These are phyloP conservation scores for Momotus momota DNA, from an alignment of 2,797 vertebrate species.

Conservation along the genomic window DNA sequence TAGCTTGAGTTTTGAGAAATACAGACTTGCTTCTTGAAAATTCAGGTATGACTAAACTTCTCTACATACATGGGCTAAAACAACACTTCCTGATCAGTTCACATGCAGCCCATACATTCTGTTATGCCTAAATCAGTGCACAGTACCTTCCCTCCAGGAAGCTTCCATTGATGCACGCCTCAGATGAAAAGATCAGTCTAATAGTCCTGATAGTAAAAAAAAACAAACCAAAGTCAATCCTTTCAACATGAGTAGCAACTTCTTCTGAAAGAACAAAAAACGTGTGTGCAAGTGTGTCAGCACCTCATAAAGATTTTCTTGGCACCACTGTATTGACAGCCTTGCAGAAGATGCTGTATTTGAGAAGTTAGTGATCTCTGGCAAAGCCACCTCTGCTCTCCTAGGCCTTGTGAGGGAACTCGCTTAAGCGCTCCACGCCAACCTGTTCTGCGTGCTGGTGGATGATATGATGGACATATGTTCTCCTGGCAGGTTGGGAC, in stretches of 20 bases:
- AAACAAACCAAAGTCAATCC: background rate
- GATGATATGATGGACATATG: background rate
- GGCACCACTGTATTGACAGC: background rate
- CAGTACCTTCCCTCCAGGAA: conserved; percentile 85
- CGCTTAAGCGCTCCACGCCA: background rate
- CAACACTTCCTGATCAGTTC: background rate
- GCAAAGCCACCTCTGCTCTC: background rate
- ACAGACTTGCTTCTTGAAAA: background rate
- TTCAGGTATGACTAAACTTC: background rate
- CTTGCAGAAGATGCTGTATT: background rate
- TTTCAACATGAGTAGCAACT: background rate
- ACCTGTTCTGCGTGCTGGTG: background rate
- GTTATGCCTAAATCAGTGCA: background rate
- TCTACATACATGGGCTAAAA: background rate
- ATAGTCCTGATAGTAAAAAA: conserved; percentile 63
- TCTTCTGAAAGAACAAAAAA: background rate
- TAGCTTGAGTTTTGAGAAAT: background rate
- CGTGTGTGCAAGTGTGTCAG: fast-evolving
- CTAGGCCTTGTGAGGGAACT: background rate
- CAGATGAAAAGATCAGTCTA: conserved; percentile 80
- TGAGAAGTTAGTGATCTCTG: background rate
- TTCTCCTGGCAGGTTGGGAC: background rate
- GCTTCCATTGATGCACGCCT: conserved; percentile 82
- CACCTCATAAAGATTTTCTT: background rate
- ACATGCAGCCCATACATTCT: background rate